phyloP scores from a whole-genome alignment of 2,797 vertebrate species.

The Lepilemur septentrionalis region DNA sequence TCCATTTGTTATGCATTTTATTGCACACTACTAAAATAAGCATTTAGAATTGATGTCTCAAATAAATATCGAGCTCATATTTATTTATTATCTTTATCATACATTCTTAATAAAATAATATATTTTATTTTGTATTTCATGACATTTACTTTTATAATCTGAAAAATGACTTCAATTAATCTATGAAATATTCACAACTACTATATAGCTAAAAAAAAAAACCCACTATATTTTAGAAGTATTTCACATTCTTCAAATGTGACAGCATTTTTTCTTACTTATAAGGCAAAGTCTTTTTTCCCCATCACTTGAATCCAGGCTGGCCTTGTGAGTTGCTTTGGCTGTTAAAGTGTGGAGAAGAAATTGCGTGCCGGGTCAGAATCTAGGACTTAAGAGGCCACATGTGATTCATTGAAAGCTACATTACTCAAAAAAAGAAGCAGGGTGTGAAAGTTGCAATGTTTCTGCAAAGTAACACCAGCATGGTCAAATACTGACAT shows the following conservation, averaged over 20 bases:
- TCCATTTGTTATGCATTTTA: conserved; percentile 65
- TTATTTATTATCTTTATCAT: conserved; percentile 67
- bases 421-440: background rate
- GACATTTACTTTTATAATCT: conserved; percentile 60
- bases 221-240: background rate
- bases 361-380: background rate
- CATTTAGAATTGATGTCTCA: conserved; percentile 60
- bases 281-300: background rate
- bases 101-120: conserved; percentile 52
- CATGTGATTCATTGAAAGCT: background rate
- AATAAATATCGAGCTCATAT: conserved; percentile 57
- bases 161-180: conserved; percentile 72
- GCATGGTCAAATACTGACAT: background rate
- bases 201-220: background rate
- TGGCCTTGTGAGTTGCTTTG: background rate
- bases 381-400: background rate
- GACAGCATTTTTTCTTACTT: background rate
- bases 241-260: conserved; percentile 37
- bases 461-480: background rate
- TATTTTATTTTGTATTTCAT: conserved; percentile 51
- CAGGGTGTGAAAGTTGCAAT: accelerated
- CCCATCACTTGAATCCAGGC: background rate
- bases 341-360: background rate
- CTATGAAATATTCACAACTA: conserved; percentile 69
- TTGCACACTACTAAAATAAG: conserved; percentile 50